Base-by-base conservation (phyloP, 2,888 invertebrate species). In the Conomelus anceps region DNA sequence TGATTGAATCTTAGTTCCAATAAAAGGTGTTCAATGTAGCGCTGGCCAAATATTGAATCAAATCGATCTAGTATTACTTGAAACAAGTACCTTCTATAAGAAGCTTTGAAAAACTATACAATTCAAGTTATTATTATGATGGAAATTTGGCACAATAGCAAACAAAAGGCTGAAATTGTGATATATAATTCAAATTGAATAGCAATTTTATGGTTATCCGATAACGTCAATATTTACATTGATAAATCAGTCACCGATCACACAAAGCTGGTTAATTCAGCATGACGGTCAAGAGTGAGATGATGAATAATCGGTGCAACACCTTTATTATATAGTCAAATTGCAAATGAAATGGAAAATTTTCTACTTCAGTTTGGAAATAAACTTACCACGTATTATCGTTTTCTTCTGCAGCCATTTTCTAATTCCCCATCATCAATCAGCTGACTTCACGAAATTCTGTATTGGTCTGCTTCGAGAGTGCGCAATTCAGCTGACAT, bases 391-490 rank as follows among this genome's bases (percentile, higher is more conserved):
- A 91, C 63, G 91, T 91, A 88, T 90, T 89, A 90, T 91, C 90
- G 89, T 90, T 90, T 63, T 88, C 89, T 91, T 95, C 94, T 91
- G 94, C 93, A 93, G 95, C 94, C 95, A 95, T 96, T 93, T 93
- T 93, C 13, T n/a, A 63, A 63, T 63, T 63, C n/a, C n/a, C 91
- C 91, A 91, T 91, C 86, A 89, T 90, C n/a, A 89, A 89, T 41
- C 89, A 89, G 89, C 89, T 89, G 89, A 34, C 23, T 22, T 26
- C 34, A 7, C 63, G 4, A 63, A 63, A 63, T 63, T 63, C n/a
- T 63, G n/a, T 63, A 63, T 63, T n/a, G 63, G 20, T 63, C 63
- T 63, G 63, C 63, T 63, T n/a, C 4, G 63, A 63, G 63, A 20
- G 6, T 63, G 63, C 63, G 63, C 63, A 34, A 34, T 34, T 17